Conservation (phyloP, 2,888 invertebrate species). For the Troides helena region DNA sequence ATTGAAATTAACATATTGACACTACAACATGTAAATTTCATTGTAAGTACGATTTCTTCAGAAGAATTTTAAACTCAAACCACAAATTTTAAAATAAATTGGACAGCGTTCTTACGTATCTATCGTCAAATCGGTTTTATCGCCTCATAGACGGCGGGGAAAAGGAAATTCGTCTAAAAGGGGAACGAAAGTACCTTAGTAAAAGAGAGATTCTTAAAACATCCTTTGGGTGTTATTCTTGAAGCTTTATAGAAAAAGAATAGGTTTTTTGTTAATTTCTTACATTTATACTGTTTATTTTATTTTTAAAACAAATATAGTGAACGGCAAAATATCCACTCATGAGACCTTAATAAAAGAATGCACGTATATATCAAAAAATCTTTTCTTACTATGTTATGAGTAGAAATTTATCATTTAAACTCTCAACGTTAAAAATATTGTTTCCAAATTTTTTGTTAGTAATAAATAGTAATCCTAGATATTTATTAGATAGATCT, state of each 20-base stretch:
- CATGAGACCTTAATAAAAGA: too few species aligned
- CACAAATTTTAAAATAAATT: slow-evolving; percentile 15
- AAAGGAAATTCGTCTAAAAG: slow-evolving; percentile 18
- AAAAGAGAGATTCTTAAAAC: slow-evolving; percentile 2
- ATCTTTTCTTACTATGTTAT: too few species aligned
- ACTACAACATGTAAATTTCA: not conserved
- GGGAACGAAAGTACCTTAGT: slow-evolving; percentile 9
- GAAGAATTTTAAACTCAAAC: not conserved
- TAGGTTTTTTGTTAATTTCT: not conserved
- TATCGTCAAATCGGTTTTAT: slow-evolving; percentile 6
- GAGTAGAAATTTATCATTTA: too few species aligned
- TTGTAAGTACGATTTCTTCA: not conserved
- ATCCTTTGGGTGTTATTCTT: slow-evolving; percentile 1
- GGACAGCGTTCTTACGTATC: slow-evolving; percentile 13
- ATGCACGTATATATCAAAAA: too few species aligned
- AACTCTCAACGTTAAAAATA: too few species aligned
- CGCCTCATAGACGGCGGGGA: slow-evolving; percentile 11
- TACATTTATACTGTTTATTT: not conserved
- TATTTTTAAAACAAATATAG: too few species aligned
- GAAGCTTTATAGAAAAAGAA: not conserved
- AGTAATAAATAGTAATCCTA: not conserved
- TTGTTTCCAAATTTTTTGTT: not conserved
- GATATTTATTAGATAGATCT: not conserved
- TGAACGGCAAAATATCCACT: too few species aligned
- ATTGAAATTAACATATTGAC: too few species aligned